phyloP scores from a whole-genome alignment of 2,888 invertebrate genomes.

The Aphodius sticticus region DNA sequence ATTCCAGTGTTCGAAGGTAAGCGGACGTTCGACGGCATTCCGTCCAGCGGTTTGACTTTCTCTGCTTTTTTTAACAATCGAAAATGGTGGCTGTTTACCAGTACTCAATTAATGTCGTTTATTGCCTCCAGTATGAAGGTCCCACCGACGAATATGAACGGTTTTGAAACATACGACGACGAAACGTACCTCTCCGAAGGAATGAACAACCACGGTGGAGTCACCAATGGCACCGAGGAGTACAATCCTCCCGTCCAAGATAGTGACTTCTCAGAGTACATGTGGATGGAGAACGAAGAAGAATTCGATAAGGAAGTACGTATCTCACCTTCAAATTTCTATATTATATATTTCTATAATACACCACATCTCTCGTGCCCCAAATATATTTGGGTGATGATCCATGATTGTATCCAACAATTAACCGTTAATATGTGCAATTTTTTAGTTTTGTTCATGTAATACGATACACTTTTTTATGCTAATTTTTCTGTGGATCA shows the following conservation, averaged over 20 bases:
- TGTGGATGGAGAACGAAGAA: conserved; percentile 96
- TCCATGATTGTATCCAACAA: no score
- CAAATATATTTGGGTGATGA: no score
- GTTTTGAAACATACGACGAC: conserved; percentile 44
- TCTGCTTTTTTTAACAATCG: conserved; percentile 6
- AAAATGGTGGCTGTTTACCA: conserved; percentile 36
- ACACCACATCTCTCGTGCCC: no score
- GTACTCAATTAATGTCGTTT: conserved; percentile 19
- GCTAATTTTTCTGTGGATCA: no score
- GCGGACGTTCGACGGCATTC: neutral
- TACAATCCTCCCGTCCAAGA: conserved; percentile 61
- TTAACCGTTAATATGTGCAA: no score
- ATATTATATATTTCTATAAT: neutral
- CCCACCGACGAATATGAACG: conserved; percentile 42
- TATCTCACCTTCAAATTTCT: neutral
- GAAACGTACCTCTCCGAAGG: conserved; percentile 41
- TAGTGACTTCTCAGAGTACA: conserved; percentile 86
- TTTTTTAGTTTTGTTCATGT: neutral
- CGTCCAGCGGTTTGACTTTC: neutral
- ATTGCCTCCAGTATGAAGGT: conserved; percentile 41
- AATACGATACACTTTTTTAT: no score
- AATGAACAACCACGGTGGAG: conserved; percentile 45
- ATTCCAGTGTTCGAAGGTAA: neutral
- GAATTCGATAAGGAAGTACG: conserved; percentile 88
- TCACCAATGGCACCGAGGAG: conserved; percentile 54